phyloP scores from a whole-genome alignment of 2,888 invertebrate genomes.

The Nemoura dubitans region DNA sequence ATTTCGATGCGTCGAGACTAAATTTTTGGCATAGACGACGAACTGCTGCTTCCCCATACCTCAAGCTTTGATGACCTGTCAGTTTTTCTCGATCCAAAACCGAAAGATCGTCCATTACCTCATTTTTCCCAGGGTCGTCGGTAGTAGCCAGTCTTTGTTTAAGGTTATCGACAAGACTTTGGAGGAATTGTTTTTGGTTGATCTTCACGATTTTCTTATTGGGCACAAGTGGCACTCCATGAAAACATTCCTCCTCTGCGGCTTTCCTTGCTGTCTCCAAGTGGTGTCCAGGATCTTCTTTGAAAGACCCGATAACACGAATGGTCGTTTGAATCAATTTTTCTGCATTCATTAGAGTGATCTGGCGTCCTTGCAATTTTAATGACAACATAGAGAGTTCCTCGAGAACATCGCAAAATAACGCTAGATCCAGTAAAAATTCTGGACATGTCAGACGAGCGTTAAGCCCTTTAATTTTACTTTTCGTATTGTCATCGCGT shows the following conservation, averaged over 20 bases:
- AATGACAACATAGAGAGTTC: neutral
- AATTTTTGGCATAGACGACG: slow-evolving; percentile 32
- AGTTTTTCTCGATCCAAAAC: too few species aligned
- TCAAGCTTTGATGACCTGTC: neutral
- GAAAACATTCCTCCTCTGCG: neutral
- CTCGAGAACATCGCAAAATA: neutral
- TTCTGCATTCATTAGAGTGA: neutral
- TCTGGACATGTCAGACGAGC: neutral
- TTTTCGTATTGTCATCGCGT: neutral
- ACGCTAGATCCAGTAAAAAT: neutral
- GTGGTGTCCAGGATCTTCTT: neutral
- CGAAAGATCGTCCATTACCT: neutral
- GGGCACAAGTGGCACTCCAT: neutral
- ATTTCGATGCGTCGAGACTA: slow-evolving; percentile 24
- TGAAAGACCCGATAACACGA: neutral
- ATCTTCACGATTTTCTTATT: neutral
- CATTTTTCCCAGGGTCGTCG: neutral
- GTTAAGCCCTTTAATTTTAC: neutral
- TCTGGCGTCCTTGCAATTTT: neutral
- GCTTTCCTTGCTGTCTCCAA: neutral
- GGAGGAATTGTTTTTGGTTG: neutral
- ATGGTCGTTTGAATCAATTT: neutral
- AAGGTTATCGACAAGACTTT: neutral
- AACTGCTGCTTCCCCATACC: neutral
- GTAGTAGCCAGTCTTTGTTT: neutral